Evolutionary conservation across 1,140 invertebrate genomes (phyloP), one percentile per base, ranked within the genome.

Genomic region (Phenacoccus solenopsis): DNA sequence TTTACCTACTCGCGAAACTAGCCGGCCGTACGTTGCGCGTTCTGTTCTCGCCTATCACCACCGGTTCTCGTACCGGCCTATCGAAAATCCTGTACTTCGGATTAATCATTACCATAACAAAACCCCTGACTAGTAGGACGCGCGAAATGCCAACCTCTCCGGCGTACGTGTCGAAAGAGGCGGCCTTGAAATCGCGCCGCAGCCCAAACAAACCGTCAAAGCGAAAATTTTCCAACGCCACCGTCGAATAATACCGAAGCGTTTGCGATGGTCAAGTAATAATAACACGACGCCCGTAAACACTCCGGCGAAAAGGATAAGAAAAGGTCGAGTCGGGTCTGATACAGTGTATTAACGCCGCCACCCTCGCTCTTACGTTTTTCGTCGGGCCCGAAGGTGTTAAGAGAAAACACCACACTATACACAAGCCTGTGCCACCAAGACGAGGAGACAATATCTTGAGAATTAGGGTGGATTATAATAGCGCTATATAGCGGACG

Each of bases 381-480:
- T 32, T 13, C 30, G 5, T 7, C 5, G 38, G 5, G n/a, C n/a
- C n/a, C 13, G 38, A 49, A 49, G 38, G 38, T 49, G 38, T 49
- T 49, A 49, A 3, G 20, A 49, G 12, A 49, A 49, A 49, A 49
- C 38, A 49, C 38, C 20, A 49, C 30, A 32, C 5, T 49, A 49
- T n/a, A 49, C 20, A 9, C 5, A 49, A 49, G 38, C 13, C 13
- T 13, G 20, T n/a, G 16, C 38, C 38, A n/a, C n/a, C n/a, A n/a
- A n/a, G n/a, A n/a, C n/a, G n/a, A n/a, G 38, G 38, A 49, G 38
- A 49, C 38, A 49, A 49, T 49, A 49, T 49, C 38, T 49, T 49
- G 38, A 49, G 38, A 49, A 49, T 49, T 49, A 49, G 38, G 38
- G 38, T 49, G 38, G 38, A 49, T 49, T 49, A 49, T 49, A 49